Evolutionary conservation across 23 tunicate species (phyloP), one percentile per base, ranked within the genome.

Genomic region (Ciona savignyi): DNA sequence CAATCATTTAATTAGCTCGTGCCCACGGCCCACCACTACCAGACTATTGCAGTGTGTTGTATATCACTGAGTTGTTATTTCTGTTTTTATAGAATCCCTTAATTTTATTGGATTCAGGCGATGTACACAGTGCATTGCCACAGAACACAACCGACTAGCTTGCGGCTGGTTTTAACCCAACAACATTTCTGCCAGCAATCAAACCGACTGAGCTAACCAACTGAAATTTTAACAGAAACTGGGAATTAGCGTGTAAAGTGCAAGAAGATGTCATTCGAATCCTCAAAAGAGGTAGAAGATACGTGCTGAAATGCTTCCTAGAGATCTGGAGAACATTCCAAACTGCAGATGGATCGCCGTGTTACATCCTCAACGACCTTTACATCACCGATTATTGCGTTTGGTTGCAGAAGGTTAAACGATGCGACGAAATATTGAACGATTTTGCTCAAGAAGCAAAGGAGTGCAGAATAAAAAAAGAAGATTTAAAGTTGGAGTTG

Each of bases 361-460:
- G 82, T 35, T 90, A 90, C 51, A 25, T 90, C 0, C 73, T 90
- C 24, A 90, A 90, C 62, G 82, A 80, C 32, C 60, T 90, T 30
- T 90, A 78, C 68, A 83, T 90, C 23, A 72, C 62, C 6, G 97
- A 90, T 33, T 90, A 90, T 64, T 90, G 97, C 72, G 79, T 83
- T 19, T 90, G 97, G 97, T 71, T 90, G 34, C 97, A 90, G 35
- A 87, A 69, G 33, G 42, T 30, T 2, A 2, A 32, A 34, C 21
- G 25, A 1, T 69, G 73, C 51, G 73, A 69, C 25, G 73, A 29
- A 69, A 29, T 69, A 51, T 30, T 69, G 25, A 33, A 32, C 23
- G 23, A 29, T 19, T 24, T 69, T 31, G 48, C 73, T 15, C 1
- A 69, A 2, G 73, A 33, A 6, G 51, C 24, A 2, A 69, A 69